Evolutionary conservation across 1,140 invertebrate genomes (phyloP).

Genomic region (Halictus rubicundus): DNA sequence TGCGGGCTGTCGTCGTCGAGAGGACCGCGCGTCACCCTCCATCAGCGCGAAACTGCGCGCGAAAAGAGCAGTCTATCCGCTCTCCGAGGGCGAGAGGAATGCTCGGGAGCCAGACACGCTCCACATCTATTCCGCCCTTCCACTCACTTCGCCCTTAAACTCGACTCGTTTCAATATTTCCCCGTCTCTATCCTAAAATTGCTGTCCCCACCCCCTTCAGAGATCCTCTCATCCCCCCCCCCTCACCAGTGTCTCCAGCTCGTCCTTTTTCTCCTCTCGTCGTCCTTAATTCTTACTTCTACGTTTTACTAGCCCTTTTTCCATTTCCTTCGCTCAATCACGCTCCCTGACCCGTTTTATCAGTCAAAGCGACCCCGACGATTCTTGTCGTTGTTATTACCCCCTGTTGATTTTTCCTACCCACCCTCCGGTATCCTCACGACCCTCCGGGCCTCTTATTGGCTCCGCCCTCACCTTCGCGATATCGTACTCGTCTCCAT

Average conservation of each 20-base stretch:
- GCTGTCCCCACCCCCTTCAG: not conserved
- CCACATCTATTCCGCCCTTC: constrained; percentile 12
- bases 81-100: constrained; percentile 17
- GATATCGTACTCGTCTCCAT: not conserved
- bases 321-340: constrained; percentile 15
- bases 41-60: constrained; percentile 29
- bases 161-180: constrained; percentile 13
- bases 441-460: too few relatives aligned
- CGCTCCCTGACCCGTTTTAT: not conserved
- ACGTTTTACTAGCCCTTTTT: not conserved
- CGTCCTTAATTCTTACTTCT: not conserved
- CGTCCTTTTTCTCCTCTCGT: too few relatives aligned
- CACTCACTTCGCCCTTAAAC: not conserved
- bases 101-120: constrained; percentile 25
- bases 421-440: too few relatives aligned
- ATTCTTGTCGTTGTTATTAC: not conserved
- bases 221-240: too few relatives aligned
- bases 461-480: not conserved
- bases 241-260: not conserved
- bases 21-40: constrained; percentile 30
- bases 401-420: not conserved
- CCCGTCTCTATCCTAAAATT: constrained; percentile 1
- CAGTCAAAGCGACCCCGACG: constrained; percentile 10
- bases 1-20: constrained; percentile 24
- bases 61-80: constrained; percentile 33